phyloP scores from a whole-genome alignment of 2,888 invertebrate species.

The Synanthedon vespiformis region DNA sequence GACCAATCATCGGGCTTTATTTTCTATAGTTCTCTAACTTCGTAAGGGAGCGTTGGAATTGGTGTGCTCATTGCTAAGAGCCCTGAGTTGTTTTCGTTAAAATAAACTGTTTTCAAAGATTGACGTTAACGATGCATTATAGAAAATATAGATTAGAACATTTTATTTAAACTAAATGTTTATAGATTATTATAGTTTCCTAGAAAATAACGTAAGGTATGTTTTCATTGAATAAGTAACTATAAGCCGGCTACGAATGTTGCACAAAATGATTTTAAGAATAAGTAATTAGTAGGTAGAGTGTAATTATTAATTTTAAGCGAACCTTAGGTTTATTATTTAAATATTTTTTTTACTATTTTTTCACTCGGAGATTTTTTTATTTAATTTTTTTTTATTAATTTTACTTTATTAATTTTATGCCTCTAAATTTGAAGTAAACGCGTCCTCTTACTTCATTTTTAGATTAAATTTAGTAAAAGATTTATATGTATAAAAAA shows the following conservation, averaged over 20 bases:
- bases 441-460: conserved; percentile 11
- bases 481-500: background rate
- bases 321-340: background rate
- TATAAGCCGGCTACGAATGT: conserved; percentile 15
- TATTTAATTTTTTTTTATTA: conserved; percentile 2
- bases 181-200: background rate
- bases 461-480: background rate
- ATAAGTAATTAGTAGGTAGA: background rate
- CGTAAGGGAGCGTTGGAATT: too few relatives aligned
- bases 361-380: conserved; percentile 10
- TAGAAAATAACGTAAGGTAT: background rate
- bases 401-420: conserved; percentile 2
- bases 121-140: background rate
- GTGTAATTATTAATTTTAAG: background rate
- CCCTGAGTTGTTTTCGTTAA: too few relatives aligned
- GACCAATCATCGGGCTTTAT: too few relatives aligned
- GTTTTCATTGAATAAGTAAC: too few relatives aligned
- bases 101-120: background rate
- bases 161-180: background rate
- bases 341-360: conserved; percentile 8
- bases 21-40: too few relatives aligned
- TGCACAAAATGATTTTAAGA: conserved; percentile 45
- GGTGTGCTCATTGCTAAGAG: too few relatives aligned
- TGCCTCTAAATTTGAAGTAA: conserved; percentile 8
- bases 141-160: background rate